phyloP scores from a whole-genome alignment of 2,797 vertebrate species.

The Tiaroga cobitis region DNA sequence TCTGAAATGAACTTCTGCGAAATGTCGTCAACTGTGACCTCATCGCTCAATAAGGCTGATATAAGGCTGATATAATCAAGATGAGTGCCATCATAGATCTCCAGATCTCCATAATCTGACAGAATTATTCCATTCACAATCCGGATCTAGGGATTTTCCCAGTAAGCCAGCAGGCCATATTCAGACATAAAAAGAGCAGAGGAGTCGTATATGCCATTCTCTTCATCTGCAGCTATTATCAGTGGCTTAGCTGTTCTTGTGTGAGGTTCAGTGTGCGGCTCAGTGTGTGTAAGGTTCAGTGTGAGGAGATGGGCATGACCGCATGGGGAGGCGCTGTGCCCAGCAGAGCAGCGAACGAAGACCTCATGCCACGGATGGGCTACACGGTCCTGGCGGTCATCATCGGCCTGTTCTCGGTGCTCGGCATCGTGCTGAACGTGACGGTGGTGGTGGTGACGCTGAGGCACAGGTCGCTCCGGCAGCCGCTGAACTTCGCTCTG shows the following conservation, averaged over 20 bases:
- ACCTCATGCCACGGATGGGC: constrained; percentile 65
- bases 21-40: background rate
- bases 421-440: constrained; percentile 76
- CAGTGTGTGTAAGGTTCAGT: background rate
- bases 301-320: background rate
- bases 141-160: constrained; percentile 73
- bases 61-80: constrained; percentile 56
- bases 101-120: constrained; percentile 59
- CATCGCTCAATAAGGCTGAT: background rate
- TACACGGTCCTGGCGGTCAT: constrained; percentile 67
- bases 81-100: constrained; percentile 70
- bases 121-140: constrained; percentile 69
- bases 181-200: constrained; percentile 35
- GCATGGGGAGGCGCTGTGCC: background rate
- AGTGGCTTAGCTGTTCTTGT: background rate
- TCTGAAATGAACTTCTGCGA: background rate
- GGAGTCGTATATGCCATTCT: background rate
- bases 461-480: constrained; percentile 80
- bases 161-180: constrained; percentile 45
- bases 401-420: constrained; percentile 69
- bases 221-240: background rate
- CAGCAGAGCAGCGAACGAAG: constrained; percentile 37
- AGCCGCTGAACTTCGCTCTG: constrained; percentile 85
- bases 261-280: background rate
- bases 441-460: constrained; percentile 83